Percentiles rank a stretch among this genome's conserved stretches.
Evolutionary conservation across 2,113 vertebrate species (phyloP).

Genomic region (Pica pica): DNA sequence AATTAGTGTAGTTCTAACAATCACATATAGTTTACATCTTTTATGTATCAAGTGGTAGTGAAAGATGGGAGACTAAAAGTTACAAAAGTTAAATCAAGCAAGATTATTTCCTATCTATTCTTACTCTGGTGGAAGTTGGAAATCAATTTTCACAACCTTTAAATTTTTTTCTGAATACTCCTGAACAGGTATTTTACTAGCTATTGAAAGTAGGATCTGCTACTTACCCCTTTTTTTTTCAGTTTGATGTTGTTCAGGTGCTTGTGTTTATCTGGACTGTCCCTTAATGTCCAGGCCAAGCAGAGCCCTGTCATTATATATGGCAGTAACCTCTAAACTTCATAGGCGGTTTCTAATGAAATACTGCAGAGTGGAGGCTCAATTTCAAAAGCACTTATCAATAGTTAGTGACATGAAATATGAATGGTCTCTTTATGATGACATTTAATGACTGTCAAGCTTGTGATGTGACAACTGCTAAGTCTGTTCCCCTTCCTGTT

Average conservation of each 20-base stretch:
- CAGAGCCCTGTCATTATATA: background rate
- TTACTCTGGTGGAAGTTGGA: background rate
- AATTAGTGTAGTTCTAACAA: background rate
- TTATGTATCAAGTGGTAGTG: background rate
- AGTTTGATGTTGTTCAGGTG: background rate
- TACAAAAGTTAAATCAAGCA: background rate
- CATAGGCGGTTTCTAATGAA: background rate
- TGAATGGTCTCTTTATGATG: background rate
- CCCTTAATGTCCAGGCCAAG: background rate
- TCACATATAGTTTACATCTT: background rate
- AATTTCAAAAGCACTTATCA: background rate
- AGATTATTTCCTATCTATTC: background rate
- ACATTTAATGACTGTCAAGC: background rate
- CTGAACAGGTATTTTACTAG: background rate
- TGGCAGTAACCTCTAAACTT: background rate
- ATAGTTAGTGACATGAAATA: background rate
- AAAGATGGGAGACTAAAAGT: background rate
- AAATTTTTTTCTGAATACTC: background rate
- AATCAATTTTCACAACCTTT: background rate
- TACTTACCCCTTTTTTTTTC: background rate
- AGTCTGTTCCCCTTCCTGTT: background rate
- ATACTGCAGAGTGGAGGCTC: background rate
- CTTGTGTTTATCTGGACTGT: background rate
- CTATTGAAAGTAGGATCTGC: background rate
- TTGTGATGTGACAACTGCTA: background rate